A percentile compares a stretch with the other conserved stretches of the same genome.
These are phyloP conservation scores for Heterochromis multidens DNA, from an alignment of 2,113 vertebrate genomes.

Conservation along the genomic window DNA sequence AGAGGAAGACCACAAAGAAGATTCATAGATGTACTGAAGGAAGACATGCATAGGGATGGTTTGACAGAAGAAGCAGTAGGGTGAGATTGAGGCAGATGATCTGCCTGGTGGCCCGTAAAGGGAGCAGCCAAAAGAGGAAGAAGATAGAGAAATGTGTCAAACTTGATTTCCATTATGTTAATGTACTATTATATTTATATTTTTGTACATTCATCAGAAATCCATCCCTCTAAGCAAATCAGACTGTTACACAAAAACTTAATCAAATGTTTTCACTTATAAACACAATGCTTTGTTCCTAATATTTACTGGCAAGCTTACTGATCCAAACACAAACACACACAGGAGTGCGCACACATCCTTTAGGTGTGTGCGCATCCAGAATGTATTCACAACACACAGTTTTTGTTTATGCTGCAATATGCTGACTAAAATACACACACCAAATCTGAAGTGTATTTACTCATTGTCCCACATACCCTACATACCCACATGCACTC, in stretches of 20 bases:
- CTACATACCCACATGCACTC: not conserved
- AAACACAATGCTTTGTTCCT: not conserved
- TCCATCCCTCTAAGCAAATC: not conserved
- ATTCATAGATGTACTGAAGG: no score
- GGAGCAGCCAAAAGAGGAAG: no score
- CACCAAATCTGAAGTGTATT: not conserved
- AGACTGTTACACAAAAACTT: not conserved
- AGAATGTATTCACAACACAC: constrained; percentile 8
- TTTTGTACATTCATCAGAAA: not conserved
- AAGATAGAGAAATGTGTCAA: no score
- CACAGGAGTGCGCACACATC: not conserved
- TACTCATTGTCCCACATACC: not conserved
- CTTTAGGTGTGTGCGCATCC: constrained; percentile 5
- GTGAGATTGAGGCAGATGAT: no score
- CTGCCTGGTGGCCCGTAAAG: no score
- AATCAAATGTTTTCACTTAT: not conserved
- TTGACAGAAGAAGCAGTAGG: no score
- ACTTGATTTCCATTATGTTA: no score
- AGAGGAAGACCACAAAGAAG: no score
- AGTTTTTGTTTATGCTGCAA: constrained; percentile 35
- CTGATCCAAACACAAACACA: not conserved
- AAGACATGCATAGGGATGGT: no score
- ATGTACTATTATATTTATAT: no score
- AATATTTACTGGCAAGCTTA: constrained; percentile 10
- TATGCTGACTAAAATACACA: constrained; percentile 18